Evolutionary conservation across 1,140 invertebrate genomes (phyloP).

Genomic region (Sipha flava): DNA sequence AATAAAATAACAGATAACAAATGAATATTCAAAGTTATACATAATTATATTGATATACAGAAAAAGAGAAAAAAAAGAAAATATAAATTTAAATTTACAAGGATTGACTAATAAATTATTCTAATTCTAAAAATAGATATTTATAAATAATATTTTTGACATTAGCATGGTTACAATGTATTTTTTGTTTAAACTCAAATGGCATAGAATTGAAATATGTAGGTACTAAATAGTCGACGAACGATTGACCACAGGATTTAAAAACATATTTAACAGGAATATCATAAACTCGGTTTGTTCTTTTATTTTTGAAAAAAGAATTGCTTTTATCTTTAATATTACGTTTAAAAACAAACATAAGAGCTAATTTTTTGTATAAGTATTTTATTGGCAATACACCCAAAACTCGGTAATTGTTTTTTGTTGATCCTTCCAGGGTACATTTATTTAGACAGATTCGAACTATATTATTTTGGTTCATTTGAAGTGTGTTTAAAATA

Average conservation of each 20-base stretch:
- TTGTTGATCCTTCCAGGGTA: neutral
- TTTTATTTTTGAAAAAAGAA: neutral
- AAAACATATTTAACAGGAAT: neutral
- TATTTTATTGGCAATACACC: neutral
- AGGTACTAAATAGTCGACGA: neutral
- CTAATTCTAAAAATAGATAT: too few relatives aligned
- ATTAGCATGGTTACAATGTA: neutral
- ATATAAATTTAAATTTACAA: too few relatives aligned
- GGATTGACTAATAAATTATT: too few relatives aligned
- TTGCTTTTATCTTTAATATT: neutral
- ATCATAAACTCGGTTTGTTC: neutral
- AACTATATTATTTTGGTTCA: too few relatives aligned
- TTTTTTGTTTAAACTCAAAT: too few relatives aligned
- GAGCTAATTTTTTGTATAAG: too few relatives aligned
- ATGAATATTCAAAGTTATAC: too few relatives aligned
- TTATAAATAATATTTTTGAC: neutral
- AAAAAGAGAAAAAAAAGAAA: too few relatives aligned
- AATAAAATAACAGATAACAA: too few relatives aligned
- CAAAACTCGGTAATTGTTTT: neutral
- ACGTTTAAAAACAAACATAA: neutral
- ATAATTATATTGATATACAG: too few relatives aligned
- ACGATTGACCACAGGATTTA: neutral
- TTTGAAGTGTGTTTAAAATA: too few relatives aligned
- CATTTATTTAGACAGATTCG: too few relatives aligned
- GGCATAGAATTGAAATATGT: neutral